Conservation (phyloP, 2,113 vertebrate genomes). For the Amphilophus citrinellus region DNA sequence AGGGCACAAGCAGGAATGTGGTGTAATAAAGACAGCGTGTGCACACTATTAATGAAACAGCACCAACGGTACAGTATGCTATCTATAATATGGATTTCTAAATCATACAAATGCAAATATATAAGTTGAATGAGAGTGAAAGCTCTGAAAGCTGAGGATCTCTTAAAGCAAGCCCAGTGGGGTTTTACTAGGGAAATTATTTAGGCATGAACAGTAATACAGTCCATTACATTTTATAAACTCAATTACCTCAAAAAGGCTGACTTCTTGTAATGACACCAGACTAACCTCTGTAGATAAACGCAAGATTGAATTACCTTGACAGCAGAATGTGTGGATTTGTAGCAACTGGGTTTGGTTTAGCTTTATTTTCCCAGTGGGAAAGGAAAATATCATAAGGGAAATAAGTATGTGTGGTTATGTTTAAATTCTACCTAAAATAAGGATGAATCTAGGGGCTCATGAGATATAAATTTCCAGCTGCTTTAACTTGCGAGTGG, state of each 20-base stretch:
- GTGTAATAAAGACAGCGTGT: not conserved
- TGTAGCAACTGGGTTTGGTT: conserved; percentile 15
- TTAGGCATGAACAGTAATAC: conserved; percentile 73
- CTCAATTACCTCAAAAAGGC: conserved; percentile 72
- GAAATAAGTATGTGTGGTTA: not conserved
- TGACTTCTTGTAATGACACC: conserved; percentile 66
- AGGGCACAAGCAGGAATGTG: not conserved
- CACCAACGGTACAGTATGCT: not conserved
- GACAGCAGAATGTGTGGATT: conserved; percentile 40
- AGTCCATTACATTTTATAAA: conserved; percentile 74
- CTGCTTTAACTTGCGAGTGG: conserved; percentile 1
- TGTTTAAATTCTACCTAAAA: conserved; percentile 20
- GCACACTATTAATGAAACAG: conserved; percentile 20
- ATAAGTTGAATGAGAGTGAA: conserved; percentile 25
- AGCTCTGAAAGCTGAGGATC: conserved; percentile 37
- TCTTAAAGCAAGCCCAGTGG: conserved; percentile 50
- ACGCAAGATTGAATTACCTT: conserved; percentile 59
- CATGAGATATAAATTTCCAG: conserved; percentile 24
- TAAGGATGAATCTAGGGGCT: conserved; percentile 8
- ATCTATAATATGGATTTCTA: conserved; percentile 35
- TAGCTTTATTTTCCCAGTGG: conserved; percentile 20
- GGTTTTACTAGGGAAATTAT: conserved; percentile 67
- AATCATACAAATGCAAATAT: conserved; percentile 44
- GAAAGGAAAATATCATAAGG: conserved; percentile 14
- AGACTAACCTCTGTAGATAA: conserved; percentile 63